phyloP scores from a whole-genome alignment of 2,797 vertebrate genomes.

The Alosa sapidissima region DNA sequence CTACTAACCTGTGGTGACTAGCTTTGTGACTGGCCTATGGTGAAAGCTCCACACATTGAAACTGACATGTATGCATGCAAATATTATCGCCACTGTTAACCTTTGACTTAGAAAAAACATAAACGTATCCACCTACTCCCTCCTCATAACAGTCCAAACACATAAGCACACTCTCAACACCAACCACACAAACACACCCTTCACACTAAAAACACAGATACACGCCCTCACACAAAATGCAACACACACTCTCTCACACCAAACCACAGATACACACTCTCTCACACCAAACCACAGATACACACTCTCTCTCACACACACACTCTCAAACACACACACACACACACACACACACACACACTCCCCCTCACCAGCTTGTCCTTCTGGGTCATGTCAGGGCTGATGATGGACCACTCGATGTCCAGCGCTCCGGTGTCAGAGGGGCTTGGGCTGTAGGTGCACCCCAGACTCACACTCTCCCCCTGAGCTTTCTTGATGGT shows the following conservation, averaged over 20 bases:
- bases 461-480: slow-evolving; percentile 74
- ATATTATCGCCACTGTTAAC: no score
- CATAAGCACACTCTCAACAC: not conserved
- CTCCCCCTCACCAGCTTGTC: slow-evolving; percentile 79
- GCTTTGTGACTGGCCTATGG: no score
- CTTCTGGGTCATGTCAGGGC: slow-evolving; percentile 79
- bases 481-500: slow-evolving; percentile 78
- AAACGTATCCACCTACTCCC: no score
- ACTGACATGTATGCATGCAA: no score
- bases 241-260: not conserved
- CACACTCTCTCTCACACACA: not conserved
- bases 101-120: no score
- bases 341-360: not conserved
- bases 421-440: slow-evolving; percentile 83
- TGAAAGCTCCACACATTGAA: no score
- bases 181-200: not conserved
- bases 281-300: slow-evolving; percentile 78
- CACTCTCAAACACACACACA: not conserved
- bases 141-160: not conserved
- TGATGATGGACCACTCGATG: slow-evolving; percentile 87
- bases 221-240: not conserved
- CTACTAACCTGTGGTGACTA: no score
- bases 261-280: not conserved
- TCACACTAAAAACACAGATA: not conserved
- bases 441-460: slow-evolving; percentile 74